Base-by-base conservation (phyloP, 1,140 invertebrate genomes). In the Sitobion miscanthi region DNA sequence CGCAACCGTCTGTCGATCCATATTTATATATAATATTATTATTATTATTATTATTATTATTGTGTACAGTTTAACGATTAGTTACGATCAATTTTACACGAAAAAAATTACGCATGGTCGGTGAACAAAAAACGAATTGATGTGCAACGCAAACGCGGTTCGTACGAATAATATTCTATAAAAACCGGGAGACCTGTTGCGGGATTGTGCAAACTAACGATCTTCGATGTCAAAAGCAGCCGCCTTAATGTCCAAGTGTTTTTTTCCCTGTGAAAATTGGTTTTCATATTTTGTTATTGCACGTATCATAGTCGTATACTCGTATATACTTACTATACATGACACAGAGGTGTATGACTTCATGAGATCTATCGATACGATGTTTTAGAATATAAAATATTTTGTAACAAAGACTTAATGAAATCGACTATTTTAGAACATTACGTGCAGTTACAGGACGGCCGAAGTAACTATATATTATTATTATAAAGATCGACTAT, bases 41-140 rank as follows among this genome's bases (percentile, higher is more conserved):
- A 11, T 42, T 45, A 85, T 30, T 85, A 85, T 69, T 62, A 21
- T 83, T 62, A 21, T 83, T 38, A 8, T 83, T 38, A 11, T 42
- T 85, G 42, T 85, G n/a, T 47, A 42, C n/a, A 82, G 91, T 92
- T 92, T 92, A 92, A 92, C 91, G 91, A 92, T 92, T 92, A 35
- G 91, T 35, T 82, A 83, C 91, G 91, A 83, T 49, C 91, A 92
- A 92, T 92, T 92, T 92, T 25, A n/a, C n/a, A 82, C 21, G n/a
- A 92, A 83, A 49, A 38, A 83, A 45, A 91, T 6, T 57, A 57
- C 35, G 21, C 54, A 35, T 83, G 7, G 35, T n/a, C n/a, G 49
- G 23, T 89, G 9, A 52, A 89, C 35, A 77, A 57, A 57, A 89
- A 89, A 89, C 25, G 14, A 47, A 86, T 47, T 45, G 8, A 86